phyloP scores from a whole-genome alignment of 1,140 invertebrate species.

The Ooceraea biroi region DNA sequence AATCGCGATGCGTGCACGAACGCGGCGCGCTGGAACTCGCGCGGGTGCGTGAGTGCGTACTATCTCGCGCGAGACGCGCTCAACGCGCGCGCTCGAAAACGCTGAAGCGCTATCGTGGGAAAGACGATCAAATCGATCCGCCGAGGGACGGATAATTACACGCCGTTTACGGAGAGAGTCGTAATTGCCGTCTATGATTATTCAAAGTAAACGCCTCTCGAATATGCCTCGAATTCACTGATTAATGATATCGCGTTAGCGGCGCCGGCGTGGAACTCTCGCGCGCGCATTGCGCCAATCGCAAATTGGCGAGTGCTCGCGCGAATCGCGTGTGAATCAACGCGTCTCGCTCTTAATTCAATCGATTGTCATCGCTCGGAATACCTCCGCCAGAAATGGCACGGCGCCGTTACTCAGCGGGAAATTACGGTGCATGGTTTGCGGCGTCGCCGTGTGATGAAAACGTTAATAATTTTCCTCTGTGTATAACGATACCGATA shows the following conservation, averaged over 20 bases:
- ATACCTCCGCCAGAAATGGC: background rate
- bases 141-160: conserved; percentile 62
- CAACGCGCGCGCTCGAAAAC: conserved; percentile 58
- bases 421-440: conserved; percentile 10
- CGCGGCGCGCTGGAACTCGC: background rate
- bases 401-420: background rate
- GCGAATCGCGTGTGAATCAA: background rate
- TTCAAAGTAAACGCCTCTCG: conserved; percentile 49
- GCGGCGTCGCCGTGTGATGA: background rate
- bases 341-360: conserved; percentile 27
- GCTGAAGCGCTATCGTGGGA: conserved; percentile 67
- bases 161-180: conserved; percentile 39
- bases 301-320: background rate
- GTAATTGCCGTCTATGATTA: conserved; percentile 58
- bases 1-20: conserved; percentile 47
- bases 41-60: conserved; percentile 12
- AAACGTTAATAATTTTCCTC: conserved; percentile 43
- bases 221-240: conserved; percentile 8
- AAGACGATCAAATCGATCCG: conserved; percentile 54
- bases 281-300: background rate
- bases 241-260: conserved; percentile 51
- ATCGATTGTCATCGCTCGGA: conserved; percentile 41
- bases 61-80: no score
- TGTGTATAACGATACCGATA: conserved; percentile 27
- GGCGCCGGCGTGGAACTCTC: background rate